A percentile compares a stretch with the other conserved stretches of the same genome.
phyloP scores from a whole-genome alignment of 2,797 vertebrate genomes.

The Microcaecilia unicolor region DNA sequence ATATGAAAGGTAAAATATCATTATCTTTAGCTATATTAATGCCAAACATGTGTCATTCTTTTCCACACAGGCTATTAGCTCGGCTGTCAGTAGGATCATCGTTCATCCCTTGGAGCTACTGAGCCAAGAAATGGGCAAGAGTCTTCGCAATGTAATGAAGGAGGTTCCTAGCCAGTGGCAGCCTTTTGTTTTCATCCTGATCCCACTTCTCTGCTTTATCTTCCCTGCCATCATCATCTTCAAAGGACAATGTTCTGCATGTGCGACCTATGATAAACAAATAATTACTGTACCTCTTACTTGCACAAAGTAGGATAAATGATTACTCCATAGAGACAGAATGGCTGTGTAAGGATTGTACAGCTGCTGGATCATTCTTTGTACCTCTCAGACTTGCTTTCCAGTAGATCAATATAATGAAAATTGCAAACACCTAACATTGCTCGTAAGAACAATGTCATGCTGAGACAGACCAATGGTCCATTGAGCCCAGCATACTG shows the following conservation, averaged over 20 bases:
- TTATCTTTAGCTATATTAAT: too few relatives aligned
- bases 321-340: too few relatives aligned
- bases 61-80: conserved; percentile 2
- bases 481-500: too few relatives aligned
- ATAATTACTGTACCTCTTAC: neutral
- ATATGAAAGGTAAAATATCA: too few relatives aligned
- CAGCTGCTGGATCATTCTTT: too few relatives aligned
- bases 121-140: neutral
- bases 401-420: too few relatives aligned
- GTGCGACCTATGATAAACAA: neutral
- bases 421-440: too few relatives aligned
- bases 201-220: neutral
- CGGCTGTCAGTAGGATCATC: neutral
- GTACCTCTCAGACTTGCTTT: too few relatives aligned
- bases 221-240: neutral
- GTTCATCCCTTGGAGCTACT: conserved; percentile 1
- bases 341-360: too few relatives aligned
- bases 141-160: conserved; percentile 7
- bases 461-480: too few relatives aligned
- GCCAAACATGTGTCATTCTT: too few relatives aligned
- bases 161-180: conserved; percentile 15
- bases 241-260: neutral
- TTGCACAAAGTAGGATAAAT: neutral
- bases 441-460: too few relatives aligned
- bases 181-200: neutral